Conservation (phyloP, 2,113 vertebrate genomes). For the Arvicanthis niloticus region DNA sequence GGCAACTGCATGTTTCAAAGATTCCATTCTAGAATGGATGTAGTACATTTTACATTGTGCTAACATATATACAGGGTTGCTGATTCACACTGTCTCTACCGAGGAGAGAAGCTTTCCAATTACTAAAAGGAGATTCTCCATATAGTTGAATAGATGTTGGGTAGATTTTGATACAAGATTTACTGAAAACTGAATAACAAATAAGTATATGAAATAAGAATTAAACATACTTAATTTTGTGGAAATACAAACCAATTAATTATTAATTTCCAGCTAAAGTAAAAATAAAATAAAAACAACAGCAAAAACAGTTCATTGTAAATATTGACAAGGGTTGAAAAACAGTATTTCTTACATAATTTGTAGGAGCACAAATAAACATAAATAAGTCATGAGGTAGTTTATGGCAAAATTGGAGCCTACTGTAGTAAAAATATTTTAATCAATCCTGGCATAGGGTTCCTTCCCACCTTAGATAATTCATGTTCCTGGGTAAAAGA, state of each 20-base stretch:
- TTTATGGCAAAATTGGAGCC: not conserved
- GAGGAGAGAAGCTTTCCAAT: not conserved
- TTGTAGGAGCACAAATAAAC: not conserved
- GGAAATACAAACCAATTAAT: conserved; percentile 19
- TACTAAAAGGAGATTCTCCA: not conserved
- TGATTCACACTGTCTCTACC: not conserved
- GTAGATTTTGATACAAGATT: not conserved
- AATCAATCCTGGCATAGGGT: too few species aligned
- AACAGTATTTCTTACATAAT: not conserved
- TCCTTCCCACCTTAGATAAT: too few species aligned
- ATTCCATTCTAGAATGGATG: conserved; percentile 65
- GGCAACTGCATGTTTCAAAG: conserved; percentile 42
- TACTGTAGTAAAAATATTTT: too few species aligned
- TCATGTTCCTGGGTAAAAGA: too few species aligned
- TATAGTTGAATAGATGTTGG: not conserved
- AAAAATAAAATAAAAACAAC: not conserved
- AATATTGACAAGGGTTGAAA: not conserved
- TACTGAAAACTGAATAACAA: not conserved
- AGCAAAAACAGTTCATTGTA: not conserved
- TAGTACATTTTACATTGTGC: not conserved
- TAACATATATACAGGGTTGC: not conserved
- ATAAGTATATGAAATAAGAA: not conserved
- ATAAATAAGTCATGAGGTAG: not conserved
- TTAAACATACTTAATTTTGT: not conserved
- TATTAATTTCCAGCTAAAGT: conserved; percentile 1